Evolutionary conservation across 2,113 vertebrate species (phyloP), one percentile per base, ranked within the genome.

Genomic region (Ageneiosus marmoratus): DNA sequence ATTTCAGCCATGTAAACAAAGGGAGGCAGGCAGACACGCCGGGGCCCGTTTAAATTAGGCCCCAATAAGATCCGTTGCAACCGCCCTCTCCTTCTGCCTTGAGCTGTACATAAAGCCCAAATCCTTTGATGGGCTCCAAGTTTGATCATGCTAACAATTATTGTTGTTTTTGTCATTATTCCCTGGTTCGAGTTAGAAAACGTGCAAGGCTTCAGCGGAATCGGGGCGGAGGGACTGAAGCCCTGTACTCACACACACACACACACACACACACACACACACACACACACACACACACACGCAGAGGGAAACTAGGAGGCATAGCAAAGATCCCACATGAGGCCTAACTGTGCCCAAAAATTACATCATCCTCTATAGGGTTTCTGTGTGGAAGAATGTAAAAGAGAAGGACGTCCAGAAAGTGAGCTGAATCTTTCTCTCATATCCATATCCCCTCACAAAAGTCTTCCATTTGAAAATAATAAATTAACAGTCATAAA

Each of bases 1-100:
- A 89, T 93, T 91, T 92, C 86, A 76, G 84, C 75, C 62, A 32
- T 83, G 85, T 87, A 88, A 93, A 89, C 87, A 91, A 91, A 93
- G 91, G 67, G 22, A 32, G 75, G 83, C 69, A 82, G 88, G 79
- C 91, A 91, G 91, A 90, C 89, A 83, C 85, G 15, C 90, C 87
- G 92, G 90, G 91, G 89, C 91, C 91, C 82, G 79, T 79, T 87
- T 87, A 87, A 88, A 88, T 89, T 85, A 91, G 84, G 81, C 86
- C 86, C 87, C 81, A 79, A 87, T 79, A 69, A 73, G 82, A 86
- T 89, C 84, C 88, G 77, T 91, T 73, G 79, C 75, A 83, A 74
- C 70, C 70, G 27, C 84, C 46, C 78, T 50, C 72, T 63, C 27
- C 62, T 53, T 32, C 44, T 62, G 62, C 86, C 86, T 77, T 51